Evolutionary conservation across 2,888 invertebrate species (phyloP).

Genomic region (Galerucella nymphaeae): DNA sequence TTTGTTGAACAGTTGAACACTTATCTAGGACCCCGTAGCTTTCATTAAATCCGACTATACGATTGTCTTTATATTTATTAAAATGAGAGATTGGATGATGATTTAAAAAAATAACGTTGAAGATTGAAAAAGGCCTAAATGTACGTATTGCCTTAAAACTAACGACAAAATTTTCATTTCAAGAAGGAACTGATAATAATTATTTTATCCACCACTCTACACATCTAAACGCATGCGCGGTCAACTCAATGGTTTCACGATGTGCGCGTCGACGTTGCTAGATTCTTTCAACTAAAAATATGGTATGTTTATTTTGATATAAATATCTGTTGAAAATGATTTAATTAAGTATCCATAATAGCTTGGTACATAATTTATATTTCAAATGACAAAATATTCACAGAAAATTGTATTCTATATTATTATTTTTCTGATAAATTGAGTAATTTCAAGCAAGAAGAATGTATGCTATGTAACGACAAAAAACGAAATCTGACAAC

Average conservation of each 20-base stretch:
- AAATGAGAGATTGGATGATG: conserved; percentile 19
- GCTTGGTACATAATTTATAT: neutral
- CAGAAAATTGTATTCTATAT: neutral
- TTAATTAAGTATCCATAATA: neutral
- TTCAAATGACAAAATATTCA: neutral
- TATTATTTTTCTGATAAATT: neutral
- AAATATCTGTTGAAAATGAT: neutral
- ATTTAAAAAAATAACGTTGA: conserved; percentile 30
- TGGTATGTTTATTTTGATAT: neutral
- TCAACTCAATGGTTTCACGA: conserved; percentile 30
- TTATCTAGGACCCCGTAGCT: conserved; percentile 34
- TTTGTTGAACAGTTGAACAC: conserved; percentile 32
- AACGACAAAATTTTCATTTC: conserved; percentile 46
- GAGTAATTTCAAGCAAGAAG: neutral
- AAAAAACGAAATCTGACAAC: conserved; percentile 2
- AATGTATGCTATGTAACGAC: neutral
- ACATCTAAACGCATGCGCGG: conserved; percentile 42
- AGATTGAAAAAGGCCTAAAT: conserved; percentile 36
- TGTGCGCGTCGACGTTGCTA: conserved; percentile 29
- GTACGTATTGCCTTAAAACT: conserved; percentile 36
- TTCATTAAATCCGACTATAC: conserved; percentile 21
- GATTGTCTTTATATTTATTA: conserved; percentile 22
- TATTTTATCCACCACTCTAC: conserved; percentile 40
- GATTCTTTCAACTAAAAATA: neutral
- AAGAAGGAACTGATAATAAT: conserved; percentile 47